These are phyloP conservation scores for Tichodroma muraria DNA, from an alignment of 2,113 vertebrate genomes.

Conservation along the genomic window DNA sequence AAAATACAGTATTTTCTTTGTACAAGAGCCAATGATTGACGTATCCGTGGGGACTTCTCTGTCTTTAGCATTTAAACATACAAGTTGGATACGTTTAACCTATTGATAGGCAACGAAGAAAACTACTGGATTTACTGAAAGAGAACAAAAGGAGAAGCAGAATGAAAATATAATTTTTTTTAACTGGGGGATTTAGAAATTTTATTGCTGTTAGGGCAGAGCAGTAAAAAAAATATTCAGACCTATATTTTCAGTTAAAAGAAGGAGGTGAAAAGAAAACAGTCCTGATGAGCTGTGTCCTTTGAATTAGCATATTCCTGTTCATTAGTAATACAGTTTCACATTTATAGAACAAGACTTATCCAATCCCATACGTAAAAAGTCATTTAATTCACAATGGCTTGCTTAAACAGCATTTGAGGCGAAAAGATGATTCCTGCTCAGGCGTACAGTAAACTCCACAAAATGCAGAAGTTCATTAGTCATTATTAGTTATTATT, in stretches of 20 bases:
- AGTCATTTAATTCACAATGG: neutral
- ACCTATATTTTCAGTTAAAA: neutral
- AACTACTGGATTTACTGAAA: conserved; percentile 18
- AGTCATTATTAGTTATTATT: neutral
- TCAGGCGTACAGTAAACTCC: neutral
- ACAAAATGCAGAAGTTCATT: neutral
- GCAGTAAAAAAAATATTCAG: neutral
- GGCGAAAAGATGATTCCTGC: neutral
- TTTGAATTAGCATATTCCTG: neutral
- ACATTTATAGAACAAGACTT: neutral
- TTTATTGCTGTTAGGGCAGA: neutral
- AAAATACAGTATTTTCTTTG: conserved; percentile 82
- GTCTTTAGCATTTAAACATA: conserved; percentile 69
- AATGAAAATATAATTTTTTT: neutral
- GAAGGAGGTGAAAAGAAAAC: neutral
- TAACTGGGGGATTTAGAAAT: neutral
- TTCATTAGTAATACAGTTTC: neutral
- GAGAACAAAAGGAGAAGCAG: neutral
- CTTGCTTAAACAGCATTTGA: neutral
- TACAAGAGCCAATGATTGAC: conserved; percentile 79
- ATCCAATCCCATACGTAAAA: neutral
- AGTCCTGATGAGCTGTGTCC: neutral
- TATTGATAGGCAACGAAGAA: conserved; percentile 40
- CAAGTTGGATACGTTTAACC: conserved; percentile 64
- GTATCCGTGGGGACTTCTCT: conserved; percentile 69